Conservation (phyloP, 1,140 invertebrate species). For the Trichoplusia ni region DNA sequence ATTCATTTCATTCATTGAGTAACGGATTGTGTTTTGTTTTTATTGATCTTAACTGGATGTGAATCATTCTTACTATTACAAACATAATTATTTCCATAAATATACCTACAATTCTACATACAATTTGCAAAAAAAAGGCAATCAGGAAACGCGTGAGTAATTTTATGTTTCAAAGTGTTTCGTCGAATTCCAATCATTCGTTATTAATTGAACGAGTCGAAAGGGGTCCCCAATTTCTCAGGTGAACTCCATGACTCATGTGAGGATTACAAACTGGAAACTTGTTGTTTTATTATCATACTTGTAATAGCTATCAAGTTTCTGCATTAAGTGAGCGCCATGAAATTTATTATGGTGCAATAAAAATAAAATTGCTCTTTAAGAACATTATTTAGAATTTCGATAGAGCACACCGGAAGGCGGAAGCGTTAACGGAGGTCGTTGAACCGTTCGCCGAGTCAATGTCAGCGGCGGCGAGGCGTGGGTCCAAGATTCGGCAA, state of each 20-base stretch:
- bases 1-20: conserved; percentile 48
- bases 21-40: conserved; percentile 35
- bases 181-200: too few species aligned
- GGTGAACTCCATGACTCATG: conserved; percentile 1
- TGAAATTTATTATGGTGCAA: conserved; percentile 25
- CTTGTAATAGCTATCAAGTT: conserved; percentile 1
- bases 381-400: conserved; percentile 41
- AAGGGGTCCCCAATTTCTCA: not conserved
- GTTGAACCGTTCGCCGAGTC: conserved; percentile 69
- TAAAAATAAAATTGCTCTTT: conserved; percentile 37
- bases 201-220: too few species aligned
- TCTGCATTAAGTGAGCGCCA: conserved; percentile 12
- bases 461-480: conserved; percentile 70
- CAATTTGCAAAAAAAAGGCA: not conserved
- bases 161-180: too few species aligned
- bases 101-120: too few species aligned
- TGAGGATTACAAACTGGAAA: not conserved
- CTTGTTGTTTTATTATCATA: not conserved
- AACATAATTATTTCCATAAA: conserved; percentile 6
- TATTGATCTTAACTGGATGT: conserved; percentile 34
- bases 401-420: conserved; percentile 64
- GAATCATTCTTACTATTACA: conserved; percentile 17
- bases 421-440: conserved; percentile 61
- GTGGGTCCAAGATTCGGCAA: conserved; percentile 74
- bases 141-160: not conserved